phyloP scores from a whole-genome alignment of 2,797 vertebrate species.

The Helarctos malayanus region DNA sequence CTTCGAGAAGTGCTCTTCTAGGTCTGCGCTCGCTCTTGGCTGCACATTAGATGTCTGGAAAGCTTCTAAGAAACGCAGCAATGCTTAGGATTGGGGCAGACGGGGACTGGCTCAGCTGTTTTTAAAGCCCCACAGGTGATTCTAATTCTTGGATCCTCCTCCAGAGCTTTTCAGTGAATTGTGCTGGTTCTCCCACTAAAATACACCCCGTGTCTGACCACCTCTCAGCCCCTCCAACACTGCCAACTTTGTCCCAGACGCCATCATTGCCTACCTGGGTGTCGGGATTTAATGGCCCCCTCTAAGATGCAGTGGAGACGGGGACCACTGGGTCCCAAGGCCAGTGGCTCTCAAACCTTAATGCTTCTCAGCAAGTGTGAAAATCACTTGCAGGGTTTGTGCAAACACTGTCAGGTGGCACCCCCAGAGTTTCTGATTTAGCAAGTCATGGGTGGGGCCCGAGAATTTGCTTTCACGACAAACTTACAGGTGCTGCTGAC shows the following conservation, averaged over 20 bases:
- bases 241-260: not conserved
- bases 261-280: not conserved
- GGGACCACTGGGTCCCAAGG: not conserved
- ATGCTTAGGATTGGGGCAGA: not conserved
- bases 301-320: not conserved
- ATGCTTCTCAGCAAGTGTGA: not conserved
- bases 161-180: not conserved
- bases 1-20: not conserved
- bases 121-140: not conserved
- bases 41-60: not conserved
- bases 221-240: not conserved
- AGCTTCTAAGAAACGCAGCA: not conserved
- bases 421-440: not conserved
- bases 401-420: fast-evolving
- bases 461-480: not conserved
- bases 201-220: not conserved
- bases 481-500: not conserved
- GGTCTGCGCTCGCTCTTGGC: not conserved
- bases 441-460: not conserved
- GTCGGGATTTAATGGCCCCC: not conserved
- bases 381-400: not conserved
- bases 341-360: not conserved
- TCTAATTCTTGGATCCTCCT: not conserved
- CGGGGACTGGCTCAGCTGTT: not conserved
- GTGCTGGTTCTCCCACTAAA: not conserved